phyloP scores from a whole-genome alignment of 2,888 invertebrate species.

The Mimas tiliae region DNA sequence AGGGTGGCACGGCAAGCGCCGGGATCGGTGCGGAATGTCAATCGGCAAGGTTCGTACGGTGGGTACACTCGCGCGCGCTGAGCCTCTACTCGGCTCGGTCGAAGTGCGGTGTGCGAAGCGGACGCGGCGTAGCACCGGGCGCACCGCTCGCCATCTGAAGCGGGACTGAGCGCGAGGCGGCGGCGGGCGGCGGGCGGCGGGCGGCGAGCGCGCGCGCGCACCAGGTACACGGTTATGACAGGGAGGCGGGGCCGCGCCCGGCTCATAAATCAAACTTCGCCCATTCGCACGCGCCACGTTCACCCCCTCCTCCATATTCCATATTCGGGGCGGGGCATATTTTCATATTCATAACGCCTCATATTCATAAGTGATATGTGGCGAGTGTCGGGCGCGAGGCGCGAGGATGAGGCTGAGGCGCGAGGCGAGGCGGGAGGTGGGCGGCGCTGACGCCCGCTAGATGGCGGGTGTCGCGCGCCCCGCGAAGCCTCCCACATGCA shows the following conservation, averaged over 20 bases:
- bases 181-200: constrained; percentile 69
- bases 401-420: constrained; percentile 39
- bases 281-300: constrained; percentile 86
- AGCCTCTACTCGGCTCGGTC: constrained; percentile 61
- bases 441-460: constrained; percentile 78
- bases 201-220: constrained; percentile 84
- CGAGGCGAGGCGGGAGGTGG: constrained; percentile 63
- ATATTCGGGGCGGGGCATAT: constrained; percentile 85
- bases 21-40: background rate
- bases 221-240: constrained; percentile 88
- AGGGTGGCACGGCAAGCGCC: constrained; percentile 58
- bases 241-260: constrained; percentile 86
- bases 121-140: constrained; percentile 68
- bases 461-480: constrained; percentile 74
- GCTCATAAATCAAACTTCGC: constrained; percentile 89
- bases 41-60: constrained; percentile 40
- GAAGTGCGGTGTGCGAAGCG: constrained; percentile 61
- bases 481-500: constrained; percentile 80
- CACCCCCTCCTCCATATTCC: constrained; percentile 87
- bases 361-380: constrained; percentile 84
- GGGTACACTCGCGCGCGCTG: constrained; percentile 59
- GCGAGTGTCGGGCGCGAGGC: constrained; percentile 45
- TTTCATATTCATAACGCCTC: constrained; percentile 85
- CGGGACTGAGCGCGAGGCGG: constrained; percentile 81
- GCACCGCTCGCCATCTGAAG: constrained; percentile 83